Percentiles rank a stretch among this genome's conserved stretches.
These are phyloP conservation scores for Rhinolophus sinicus DNA, from an alignment of 2,113 vertebrate genomes.

Conservation along the genomic window DNA sequence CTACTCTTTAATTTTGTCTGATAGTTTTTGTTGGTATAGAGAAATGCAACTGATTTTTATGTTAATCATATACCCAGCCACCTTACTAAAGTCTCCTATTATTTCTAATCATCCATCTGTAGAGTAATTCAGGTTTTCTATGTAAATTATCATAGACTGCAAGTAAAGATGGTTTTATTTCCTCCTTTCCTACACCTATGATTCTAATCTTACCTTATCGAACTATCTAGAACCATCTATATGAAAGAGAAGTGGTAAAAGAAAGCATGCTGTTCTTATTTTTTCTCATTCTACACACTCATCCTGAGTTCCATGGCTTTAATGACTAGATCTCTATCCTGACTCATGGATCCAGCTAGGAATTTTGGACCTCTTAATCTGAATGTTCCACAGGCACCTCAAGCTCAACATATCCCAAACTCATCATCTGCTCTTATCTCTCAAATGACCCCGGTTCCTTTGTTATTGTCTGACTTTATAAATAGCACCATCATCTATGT, in stretches of 20 bases:
- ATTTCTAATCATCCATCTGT: conserved; percentile 34
- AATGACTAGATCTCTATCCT: not conserved
- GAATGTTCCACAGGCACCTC: not conserved
- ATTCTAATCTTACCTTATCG: conserved; percentile 11
- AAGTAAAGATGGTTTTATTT: conserved; percentile 4
- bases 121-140: conserved; percentile 38
- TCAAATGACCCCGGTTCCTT: not conserved
- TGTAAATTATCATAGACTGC: conserved; percentile 19
- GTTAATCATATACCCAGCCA: conserved; percentile 23
- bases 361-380: not conserved
- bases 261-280: not conserved
- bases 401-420: not conserved
- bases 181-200: not conserved
- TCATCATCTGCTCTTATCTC: not conserved
- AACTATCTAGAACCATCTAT: not conserved
- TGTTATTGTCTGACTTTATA: not conserved
- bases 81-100: conserved; percentile 9
- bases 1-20: conserved; percentile 49
- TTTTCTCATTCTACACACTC: not conserved
- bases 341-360: not conserved
- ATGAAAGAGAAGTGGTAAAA: not conserved
- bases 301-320: not conserved
- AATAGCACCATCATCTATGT: not conserved
- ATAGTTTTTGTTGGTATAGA: conserved; percentile 6
- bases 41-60: conserved; percentile 25